A percentile compares a stretch with the other conserved stretches of the same genome.
These are phyloP conservation scores for Ormyrus nitidulus DNA, from an alignment of 2,888 invertebrate species.

Conservation along the genomic window DNA sequence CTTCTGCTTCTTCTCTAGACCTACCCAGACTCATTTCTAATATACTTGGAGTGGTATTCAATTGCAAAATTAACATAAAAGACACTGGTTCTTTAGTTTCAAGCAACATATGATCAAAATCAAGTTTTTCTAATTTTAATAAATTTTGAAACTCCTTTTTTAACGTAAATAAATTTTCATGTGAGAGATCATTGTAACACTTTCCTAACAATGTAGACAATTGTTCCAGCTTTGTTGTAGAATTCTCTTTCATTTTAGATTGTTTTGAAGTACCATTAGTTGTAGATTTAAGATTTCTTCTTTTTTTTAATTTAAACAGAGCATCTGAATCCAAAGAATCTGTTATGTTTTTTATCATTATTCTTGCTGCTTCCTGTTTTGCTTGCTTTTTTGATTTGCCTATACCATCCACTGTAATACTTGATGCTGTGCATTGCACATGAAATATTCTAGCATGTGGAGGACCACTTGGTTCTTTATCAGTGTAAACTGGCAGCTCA, in stretches of 20 bases:
- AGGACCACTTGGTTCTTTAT: background rate
- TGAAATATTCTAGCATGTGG: background rate
- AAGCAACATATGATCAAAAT: slow-evolving; percentile 43
- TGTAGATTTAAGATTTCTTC: background rate
- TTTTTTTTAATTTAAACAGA: background rate
- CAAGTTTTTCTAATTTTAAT: slow-evolving; percentile 20
- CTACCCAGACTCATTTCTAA: slow-evolving; percentile 37
- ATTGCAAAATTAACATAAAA: slow-evolving; percentile 39
- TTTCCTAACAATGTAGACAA: slow-evolving; percentile 2
- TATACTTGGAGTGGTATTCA: slow-evolving; percentile 39
- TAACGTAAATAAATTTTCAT: background rate
- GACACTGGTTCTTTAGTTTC: slow-evolving; percentile 19
- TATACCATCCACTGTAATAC: background rate
- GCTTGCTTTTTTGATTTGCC: slow-evolving; percentile 20
- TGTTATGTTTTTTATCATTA: slow-evolving; percentile 24
- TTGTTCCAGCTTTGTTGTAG: background rate
- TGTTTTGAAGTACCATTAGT: background rate
- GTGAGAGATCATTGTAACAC: background rate
- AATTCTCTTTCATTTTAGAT: slow-evolving; percentile 8
- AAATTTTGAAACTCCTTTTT: slow-evolving; percentile 25
- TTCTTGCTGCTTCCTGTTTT: slow-evolving; percentile 14
- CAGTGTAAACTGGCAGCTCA: slow-evolving; percentile 19
- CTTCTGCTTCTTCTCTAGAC: slow-evolving; percentile 34
- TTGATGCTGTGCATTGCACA: slow-evolving; percentile 17
- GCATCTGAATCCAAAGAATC: background rate